Percentiles rank a stretch among this genome's conserved stretches.
These are phyloP conservation scores for Galemys pyrenaicus DNA, from an alignment of 2,113 vertebrate genomes.

Conservation along the genomic window DNA sequence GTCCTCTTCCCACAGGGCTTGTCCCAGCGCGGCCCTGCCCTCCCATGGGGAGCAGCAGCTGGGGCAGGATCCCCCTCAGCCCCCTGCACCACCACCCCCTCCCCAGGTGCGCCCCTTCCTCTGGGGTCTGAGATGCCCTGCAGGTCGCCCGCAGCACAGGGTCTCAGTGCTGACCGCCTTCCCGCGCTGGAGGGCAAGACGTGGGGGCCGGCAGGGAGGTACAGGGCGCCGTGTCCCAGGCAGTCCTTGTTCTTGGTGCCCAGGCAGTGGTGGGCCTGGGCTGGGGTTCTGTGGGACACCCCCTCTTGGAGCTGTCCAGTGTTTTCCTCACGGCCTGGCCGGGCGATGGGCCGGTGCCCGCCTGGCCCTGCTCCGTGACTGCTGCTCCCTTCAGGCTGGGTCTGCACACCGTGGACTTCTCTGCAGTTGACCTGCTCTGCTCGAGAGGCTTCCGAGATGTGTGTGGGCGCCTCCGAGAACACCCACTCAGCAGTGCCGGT, in stretches of 20 bases:
- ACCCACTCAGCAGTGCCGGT: too few relatives aligned
- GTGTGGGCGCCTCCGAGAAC: too few relatives aligned
- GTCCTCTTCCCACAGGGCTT: background rate
- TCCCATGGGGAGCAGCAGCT: background rate
- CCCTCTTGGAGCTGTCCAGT: too few relatives aligned
- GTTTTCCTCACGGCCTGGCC: too few relatives aligned
- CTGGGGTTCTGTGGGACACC: too few relatives aligned
- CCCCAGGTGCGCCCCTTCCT: background rate
- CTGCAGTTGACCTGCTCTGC: background rate
- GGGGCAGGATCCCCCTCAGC: background rate
- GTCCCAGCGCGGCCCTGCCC: background rate
- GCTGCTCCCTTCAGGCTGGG: fast-evolving
- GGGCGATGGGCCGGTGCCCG: background rate
- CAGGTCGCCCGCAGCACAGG: background rate
- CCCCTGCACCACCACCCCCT: background rate
- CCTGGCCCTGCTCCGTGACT: background rate
- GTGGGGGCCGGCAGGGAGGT: too few relatives aligned
- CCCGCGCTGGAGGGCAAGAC: too few relatives aligned
- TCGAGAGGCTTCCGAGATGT: too few relatives aligned
- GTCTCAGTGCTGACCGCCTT: too few relatives aligned
- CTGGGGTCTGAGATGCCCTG: background rate
- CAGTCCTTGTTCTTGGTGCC: too few relatives aligned
- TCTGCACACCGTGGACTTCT: fast-evolving
- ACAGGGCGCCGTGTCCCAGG: too few relatives aligned
- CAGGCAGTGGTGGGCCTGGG: too few relatives aligned